These are phyloP conservation scores for Leptopterna dolabrata DNA, from an alignment of 2,888 invertebrate genomes.

Conservation along the genomic window DNA sequence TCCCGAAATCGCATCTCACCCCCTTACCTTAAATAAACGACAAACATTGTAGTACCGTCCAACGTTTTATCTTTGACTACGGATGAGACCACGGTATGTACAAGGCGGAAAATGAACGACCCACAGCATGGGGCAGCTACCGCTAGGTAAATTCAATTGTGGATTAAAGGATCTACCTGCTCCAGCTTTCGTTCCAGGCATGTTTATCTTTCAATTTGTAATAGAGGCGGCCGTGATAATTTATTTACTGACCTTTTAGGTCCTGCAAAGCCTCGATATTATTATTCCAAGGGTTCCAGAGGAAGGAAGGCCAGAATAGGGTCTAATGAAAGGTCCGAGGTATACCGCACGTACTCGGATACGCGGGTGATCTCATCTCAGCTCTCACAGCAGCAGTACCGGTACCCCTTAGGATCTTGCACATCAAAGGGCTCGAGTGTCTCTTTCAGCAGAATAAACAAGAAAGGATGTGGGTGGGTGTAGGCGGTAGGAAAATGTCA, in stretches of 20 bases:
- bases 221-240: background rate
- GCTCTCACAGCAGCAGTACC: background rate
- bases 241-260: constrained; percentile 7
- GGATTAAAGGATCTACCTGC: too few relatives aligned
- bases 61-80: too few relatives aligned
- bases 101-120: too few relatives aligned
- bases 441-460: background rate
- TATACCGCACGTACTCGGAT: background rate
- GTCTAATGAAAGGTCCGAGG: background rate
- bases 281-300: background rate
- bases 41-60: too few relatives aligned
- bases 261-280: background rate
- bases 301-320: background rate
- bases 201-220: background rate
- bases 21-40: too few relatives aligned
- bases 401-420: background rate
- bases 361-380: background rate
- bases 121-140: too few relatives aligned
- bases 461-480: background rate
- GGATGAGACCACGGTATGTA: too few relatives aligned
- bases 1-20: too few relatives aligned
- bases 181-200: background rate
- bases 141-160: too few relatives aligned
- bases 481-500: background rate
- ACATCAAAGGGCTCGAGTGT: constrained; percentile 7